Base-by-base conservation (phyloP, 2,113 vertebrate genomes). In the Scytalopus superciliaris region DNA sequence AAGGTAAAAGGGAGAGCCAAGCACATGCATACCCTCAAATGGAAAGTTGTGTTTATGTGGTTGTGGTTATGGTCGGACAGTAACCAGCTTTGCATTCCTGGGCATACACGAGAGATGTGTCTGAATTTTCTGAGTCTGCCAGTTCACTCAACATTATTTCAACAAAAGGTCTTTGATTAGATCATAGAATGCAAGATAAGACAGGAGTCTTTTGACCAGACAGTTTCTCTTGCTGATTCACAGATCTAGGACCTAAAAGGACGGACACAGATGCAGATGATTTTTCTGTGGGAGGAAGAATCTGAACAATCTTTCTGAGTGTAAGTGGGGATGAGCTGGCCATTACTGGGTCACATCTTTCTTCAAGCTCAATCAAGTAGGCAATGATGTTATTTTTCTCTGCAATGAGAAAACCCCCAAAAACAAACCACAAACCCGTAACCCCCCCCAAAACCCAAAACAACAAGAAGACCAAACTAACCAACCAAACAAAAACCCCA, bases 31-130 rank as follows among this genome's bases (percentile, higher is more conserved):
- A 64, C n/a, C 45, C 96, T 93, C 86, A 89, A 88, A 96, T 91
- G 92, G 90, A 90, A 96, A 97, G 84, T 76, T 96, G 75, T 94
- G 88, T 93, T 94, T 94, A 75, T 94, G 87, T 96, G 96, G 89
- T 95, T 96, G 93, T 94, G 89, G 93, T 96, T 90, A 83, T 94
- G 95, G 96, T 96, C 44, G 0, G 86, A 75, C 81, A 90, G 89
- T 77, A 94, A 90, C 94, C 94, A 97, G 83, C 90, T 77, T 33
- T 67, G 69, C 91, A 95, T 97, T 97, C 87, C 93, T 96, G 81
- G 82, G 90, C 76, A 78, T 27, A 33, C 50, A 75, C 77, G 55
- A 90, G 84, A 95, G 53, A 92, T 86, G 82, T 50, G 70, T 85
- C 79, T 92, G 89, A 81, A 73, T 94, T 93, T 93, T 95, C 78